These are phyloP conservation scores for Lepilemur ruficaudatus DNA, from an alignment of 2,797 vertebrate genomes.

Conservation along the genomic window DNA sequence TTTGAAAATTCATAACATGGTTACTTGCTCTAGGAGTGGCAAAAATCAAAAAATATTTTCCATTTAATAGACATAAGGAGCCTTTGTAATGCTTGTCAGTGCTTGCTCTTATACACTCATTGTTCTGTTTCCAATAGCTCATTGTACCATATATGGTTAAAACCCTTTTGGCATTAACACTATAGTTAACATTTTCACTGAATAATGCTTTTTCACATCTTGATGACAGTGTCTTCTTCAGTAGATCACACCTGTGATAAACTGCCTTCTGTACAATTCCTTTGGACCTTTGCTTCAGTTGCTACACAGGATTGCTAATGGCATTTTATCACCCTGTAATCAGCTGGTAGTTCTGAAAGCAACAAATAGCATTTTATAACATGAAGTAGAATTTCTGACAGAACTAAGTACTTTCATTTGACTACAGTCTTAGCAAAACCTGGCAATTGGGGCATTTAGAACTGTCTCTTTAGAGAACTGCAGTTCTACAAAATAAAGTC, in stretches of 20 bases:
- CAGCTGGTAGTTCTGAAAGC: conserved; percentile 26
- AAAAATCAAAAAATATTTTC: neutral
- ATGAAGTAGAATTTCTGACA: conserved; percentile 37
- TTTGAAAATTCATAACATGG: neutral
- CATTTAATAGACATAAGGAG: neutral
- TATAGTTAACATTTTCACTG: neutral
- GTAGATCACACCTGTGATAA: neutral
- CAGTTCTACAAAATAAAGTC: conserved; percentile 10
- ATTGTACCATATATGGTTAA: neutral
- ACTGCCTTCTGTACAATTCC: conserved; percentile 6
- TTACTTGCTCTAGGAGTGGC: neutral
- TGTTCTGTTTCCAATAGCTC: conserved; percentile 2
- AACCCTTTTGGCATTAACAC: neutral
- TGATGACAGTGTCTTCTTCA: neutral
- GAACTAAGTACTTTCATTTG: conserved; percentile 28
- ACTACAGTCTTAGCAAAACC: neutral
- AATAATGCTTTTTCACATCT: neutral
- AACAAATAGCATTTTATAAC: conserved; percentile 28
- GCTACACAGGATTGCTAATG: conserved; percentile 12
- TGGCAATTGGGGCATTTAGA: neutral
- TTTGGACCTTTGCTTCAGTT: conserved; percentile 47
- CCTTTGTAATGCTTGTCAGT: conserved; percentile 1
- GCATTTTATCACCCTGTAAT: conserved; percentile 6
- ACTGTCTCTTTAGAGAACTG: conserved; percentile 24
- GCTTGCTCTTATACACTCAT: neutral